A percentile compares a stretch with the other conserved stretches of the same genome.
These are phyloP conservation scores for Acestrorhynchus altus DNA, from an alignment of 2,797 vertebrate genomes.

Conservation along the genomic window DNA sequence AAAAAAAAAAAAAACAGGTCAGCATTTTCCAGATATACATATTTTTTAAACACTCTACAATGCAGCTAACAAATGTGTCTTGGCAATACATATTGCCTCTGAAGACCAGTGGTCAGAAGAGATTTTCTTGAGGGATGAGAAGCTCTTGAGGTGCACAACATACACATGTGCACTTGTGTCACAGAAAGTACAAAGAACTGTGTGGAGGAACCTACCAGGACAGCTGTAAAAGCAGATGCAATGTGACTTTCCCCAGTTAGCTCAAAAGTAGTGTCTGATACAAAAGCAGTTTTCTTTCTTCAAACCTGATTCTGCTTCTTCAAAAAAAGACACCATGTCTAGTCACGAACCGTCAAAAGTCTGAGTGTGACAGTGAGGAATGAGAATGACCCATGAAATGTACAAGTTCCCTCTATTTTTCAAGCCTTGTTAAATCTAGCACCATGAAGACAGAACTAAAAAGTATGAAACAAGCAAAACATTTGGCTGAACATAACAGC, in stretches of 20 bases:
- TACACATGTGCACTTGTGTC: constrained; percentile 42
- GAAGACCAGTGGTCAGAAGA: constrained; percentile 21
- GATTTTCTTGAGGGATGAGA: constrained; percentile 33
- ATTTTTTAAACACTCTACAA: background rate
- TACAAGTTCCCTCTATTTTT: constrained; percentile 15
- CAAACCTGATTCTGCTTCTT: constrained; percentile 31
- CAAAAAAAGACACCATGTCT: background rate
- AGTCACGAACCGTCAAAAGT: constrained; percentile 16
- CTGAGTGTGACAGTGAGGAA: constrained; percentile 3
- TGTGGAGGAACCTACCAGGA: constrained; percentile 55
- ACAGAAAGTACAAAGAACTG: constrained; percentile 65
- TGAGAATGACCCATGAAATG: constrained; percentile 24
- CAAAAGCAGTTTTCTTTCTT: background rate
- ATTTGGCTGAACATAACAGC: constrained; percentile 9
- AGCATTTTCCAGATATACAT: constrained; percentile 38
- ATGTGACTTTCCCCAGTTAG: constrained; percentile 23
- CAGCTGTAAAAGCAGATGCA: constrained; percentile 16
- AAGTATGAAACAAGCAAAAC: background rate
- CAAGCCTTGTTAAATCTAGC: constrained; percentile 42
- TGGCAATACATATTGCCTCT: constrained; percentile 18
- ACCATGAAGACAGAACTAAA: constrained; percentile 36
- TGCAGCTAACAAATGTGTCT: constrained; percentile 19
- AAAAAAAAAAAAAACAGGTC: constrained; percentile 41
- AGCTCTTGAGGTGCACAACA: constrained; percentile 39
- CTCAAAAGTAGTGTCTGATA: constrained; percentile 56